Conservation (phyloP, 2,888 invertebrate genomes). For the Ommatoiulus sabulosus region DNA sequence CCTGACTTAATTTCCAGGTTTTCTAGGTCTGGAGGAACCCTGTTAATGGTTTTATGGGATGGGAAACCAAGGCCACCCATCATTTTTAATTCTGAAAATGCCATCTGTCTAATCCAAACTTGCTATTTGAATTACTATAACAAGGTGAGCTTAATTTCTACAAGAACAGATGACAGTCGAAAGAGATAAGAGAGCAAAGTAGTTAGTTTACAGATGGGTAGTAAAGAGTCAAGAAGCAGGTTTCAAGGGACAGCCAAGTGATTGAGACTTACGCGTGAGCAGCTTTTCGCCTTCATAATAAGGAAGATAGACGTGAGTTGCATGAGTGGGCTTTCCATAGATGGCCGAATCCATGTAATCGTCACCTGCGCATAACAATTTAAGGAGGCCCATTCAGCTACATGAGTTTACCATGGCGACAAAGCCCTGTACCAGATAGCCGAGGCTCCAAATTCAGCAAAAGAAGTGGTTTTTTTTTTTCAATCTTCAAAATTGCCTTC, state of each 20-base stretch:
- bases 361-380: slow-evolving; percentile 66
- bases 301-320: slow-evolving; percentile 84
- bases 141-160: too few relatives aligned
- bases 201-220: slow-evolving; percentile 56
- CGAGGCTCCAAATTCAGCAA: background rate
- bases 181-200: slow-evolving; percentile 57
- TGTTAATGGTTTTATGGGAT: too few relatives aligned
- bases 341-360: slow-evolving; percentile 73
- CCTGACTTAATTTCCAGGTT: too few relatives aligned
- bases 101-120: too few relatives aligned
- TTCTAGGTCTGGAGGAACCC: too few relatives aligned
- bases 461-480: background rate
- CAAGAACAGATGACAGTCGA: slow-evolving; percentile 48
- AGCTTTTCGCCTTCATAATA: slow-evolving; percentile 83
- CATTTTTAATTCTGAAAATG: too few relatives aligned
- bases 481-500: background rate
- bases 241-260: slow-evolving; percentile 55
- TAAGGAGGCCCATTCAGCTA: slow-evolving; percentile 57
- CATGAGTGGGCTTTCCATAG: slow-evolving; percentile 79
- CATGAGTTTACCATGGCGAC: background rate
- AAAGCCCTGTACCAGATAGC: slow-evolving; percentile 20
- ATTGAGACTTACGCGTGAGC: slow-evolving; percentile 79
- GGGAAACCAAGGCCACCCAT: too few relatives aligned
- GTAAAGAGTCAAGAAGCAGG: slow-evolving; percentile 61
- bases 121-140: too few relatives aligned